phyloP scores from a whole-genome alignment of 1,140 invertebrate genomes.

The Drosophila truncata region DNA sequence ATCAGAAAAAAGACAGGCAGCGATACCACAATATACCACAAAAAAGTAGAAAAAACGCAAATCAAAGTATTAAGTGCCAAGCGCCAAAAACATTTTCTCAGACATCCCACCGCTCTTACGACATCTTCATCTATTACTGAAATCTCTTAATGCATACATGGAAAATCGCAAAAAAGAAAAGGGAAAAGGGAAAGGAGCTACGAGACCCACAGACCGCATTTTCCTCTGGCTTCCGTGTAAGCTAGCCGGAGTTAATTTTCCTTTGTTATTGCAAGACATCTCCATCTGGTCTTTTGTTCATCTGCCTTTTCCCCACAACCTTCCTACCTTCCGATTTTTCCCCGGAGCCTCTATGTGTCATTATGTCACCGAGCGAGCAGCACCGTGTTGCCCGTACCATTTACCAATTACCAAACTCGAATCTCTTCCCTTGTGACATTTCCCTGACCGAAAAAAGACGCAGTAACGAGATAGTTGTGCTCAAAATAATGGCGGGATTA shows the following conservation, averaged over 20 bases:
- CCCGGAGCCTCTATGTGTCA: conserved; percentile 41
- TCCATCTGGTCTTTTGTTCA: conserved; percentile 21
- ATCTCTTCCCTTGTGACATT: conserved; percentile 26
- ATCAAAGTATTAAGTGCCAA: conserved; percentile 1
- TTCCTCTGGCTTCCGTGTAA: conserved; percentile 61
- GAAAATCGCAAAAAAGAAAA: background rate
- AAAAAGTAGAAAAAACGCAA: background rate
- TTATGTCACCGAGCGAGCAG: conserved; percentile 59
- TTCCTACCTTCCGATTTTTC: conserved; percentile 9
- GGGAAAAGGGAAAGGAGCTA: background rate
- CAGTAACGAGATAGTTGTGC: conserved; percentile 1
- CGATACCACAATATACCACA: background rate
- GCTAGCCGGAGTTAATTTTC: conserved; percentile 51
- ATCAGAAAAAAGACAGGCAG: too few relatives aligned
- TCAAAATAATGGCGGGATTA: conserved; percentile 11
- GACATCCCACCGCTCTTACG: conserved; percentile 53
- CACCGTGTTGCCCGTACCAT: conserved; percentile 2
- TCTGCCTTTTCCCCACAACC: conserved; percentile 21
- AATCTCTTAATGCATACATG: background rate
- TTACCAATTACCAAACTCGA: conserved; percentile 21
- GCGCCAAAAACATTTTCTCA: conserved; percentile 53
- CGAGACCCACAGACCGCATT: conserved; percentile 46
- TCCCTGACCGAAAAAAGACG: conserved; percentile 1
- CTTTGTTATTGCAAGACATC: conserved; percentile 45
- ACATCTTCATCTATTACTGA: conserved; percentile 50